Percentiles rank a stretch among this genome's conserved stretches.
Conservation (phyloP, 2,888 invertebrate genomes). For the Hesperia comma region DNA sequence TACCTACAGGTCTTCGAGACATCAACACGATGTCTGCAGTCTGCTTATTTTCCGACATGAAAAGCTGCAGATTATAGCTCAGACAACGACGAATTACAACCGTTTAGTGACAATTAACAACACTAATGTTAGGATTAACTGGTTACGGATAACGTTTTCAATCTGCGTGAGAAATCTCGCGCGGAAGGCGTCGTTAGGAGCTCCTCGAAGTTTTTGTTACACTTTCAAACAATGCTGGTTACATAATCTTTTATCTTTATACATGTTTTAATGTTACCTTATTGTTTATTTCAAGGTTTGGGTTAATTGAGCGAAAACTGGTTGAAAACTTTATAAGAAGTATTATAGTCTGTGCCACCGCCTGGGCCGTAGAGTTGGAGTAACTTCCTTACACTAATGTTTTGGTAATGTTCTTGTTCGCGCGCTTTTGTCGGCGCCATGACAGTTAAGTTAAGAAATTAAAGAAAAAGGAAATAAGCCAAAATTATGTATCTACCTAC, state of each 20-base stretch:
- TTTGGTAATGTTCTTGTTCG: neutral
- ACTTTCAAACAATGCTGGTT: constrained; percentile 9
- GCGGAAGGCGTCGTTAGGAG: constrained; percentile 13
- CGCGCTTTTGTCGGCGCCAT: neutral
- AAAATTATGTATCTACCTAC: no score
- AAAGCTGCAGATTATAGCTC: no score
- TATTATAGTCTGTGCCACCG: neutral
- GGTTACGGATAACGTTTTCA: neutral
- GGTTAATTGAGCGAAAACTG: constrained; percentile 2
- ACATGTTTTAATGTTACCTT: neutral
- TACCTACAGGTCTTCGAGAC: no score
- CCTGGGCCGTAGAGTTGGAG: neutral
- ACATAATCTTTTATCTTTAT: neutral
- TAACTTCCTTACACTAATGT: neutral
- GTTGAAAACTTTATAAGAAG: neutral
- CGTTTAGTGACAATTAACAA: constrained; percentile 10
- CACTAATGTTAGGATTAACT: constrained; percentile 1
- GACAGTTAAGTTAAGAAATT: neutral
- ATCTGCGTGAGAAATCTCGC: constrained; percentile 22
- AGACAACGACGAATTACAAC: neutral
- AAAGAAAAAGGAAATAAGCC: no score
- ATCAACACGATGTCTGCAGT: no score
- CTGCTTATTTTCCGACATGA: no score
- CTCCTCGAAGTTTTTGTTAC: constrained; percentile 9
- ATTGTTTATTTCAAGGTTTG: constrained; percentile 13